Conservation (phyloP, 2,113 vertebrate species). For the Gadus chalcogrammus region DNA sequence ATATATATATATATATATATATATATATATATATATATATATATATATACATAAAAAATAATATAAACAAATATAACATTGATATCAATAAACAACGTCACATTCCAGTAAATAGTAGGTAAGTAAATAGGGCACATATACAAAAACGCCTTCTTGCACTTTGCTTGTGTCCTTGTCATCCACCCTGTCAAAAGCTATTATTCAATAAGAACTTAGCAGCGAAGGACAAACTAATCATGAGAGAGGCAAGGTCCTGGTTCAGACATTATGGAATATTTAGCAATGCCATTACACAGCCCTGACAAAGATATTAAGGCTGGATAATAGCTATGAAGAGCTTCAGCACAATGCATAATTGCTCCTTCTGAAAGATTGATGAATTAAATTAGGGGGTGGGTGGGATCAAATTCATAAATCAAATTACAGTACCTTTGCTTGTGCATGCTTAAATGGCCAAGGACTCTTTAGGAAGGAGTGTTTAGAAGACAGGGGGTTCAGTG, state of each 20-base stretch:
- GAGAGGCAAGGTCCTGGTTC: slow-evolving; percentile 42
- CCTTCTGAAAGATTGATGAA: slow-evolving; percentile 78
- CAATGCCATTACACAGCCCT: slow-evolving; percentile 68
- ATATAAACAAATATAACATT: too few species aligned
- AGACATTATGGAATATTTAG: slow-evolving; percentile 68
- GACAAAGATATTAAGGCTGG: slow-evolving; percentile 61
- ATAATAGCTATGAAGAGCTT: slow-evolving; percentile 67
- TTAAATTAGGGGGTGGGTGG: slow-evolving; percentile 72
- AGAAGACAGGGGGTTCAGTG: slow-evolving; percentile 48
- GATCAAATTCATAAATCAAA: slow-evolving; percentile 82
- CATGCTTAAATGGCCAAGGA: slow-evolving; percentile 55
- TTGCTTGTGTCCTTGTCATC: slow-evolving; percentile 36
- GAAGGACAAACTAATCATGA: slow-evolving; percentile 50
- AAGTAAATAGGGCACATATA: too few species aligned
- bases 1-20: too few species aligned
- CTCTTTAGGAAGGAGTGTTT: slow-evolving; percentile 52
- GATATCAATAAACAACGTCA: too few species aligned
- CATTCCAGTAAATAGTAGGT: too few species aligned
- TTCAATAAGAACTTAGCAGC: slow-evolving; percentile 39
- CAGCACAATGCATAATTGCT: slow-evolving; percentile 73
- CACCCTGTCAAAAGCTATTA: slow-evolving; percentile 53
- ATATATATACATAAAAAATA: too few species aligned
- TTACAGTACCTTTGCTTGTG: slow-evolving; percentile 69
- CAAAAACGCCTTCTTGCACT: too few species aligned
- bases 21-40: too few species aligned